phyloP scores from a whole-genome alignment of 2,113 vertebrate species.

The Tychaedon coryphoeus region DNA sequence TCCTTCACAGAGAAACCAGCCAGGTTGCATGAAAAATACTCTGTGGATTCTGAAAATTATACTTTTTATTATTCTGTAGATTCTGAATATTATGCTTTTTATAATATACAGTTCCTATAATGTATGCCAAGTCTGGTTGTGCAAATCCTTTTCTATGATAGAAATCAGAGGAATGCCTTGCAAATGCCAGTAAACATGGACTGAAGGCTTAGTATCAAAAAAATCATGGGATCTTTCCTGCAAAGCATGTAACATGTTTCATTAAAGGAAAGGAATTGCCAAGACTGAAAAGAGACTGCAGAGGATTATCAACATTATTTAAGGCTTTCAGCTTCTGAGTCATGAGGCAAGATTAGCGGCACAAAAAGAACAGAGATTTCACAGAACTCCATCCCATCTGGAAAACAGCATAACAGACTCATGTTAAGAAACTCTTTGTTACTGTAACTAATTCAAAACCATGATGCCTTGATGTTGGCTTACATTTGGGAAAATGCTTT shows the following conservation, averaged over 20 bases:
- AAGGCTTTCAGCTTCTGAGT: constrained; percentile 23
- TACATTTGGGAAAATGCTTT: constrained; percentile 9
- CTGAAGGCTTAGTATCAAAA: neutral
- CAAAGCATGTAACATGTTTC: neutral
- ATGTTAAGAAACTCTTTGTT: constrained; percentile 23
- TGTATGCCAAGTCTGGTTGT: neutral
- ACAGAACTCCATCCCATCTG: constrained; percentile 43
- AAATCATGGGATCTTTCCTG: neutral
- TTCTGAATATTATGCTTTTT: neutral
- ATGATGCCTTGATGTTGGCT: neutral
- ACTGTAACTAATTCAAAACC: neutral
- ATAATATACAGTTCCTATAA: neutral
- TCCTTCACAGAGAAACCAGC: neutral
- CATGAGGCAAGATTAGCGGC: neutral
- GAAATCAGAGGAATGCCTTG: neutral
- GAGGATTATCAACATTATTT: constrained; percentile 28
- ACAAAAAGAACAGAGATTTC: constrained; percentile 25
- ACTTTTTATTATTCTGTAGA: neutral
- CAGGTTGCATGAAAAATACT: neutral
- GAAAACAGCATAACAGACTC: neutral
- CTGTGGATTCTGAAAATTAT: neutral
- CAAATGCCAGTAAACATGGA: neutral
- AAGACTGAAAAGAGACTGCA: neutral
- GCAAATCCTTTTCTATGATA: neutral
- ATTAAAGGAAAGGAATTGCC: neutral